Base-by-base conservation (phyloP, 2,888 invertebrate species). In the Dione vanillae region DNA sequence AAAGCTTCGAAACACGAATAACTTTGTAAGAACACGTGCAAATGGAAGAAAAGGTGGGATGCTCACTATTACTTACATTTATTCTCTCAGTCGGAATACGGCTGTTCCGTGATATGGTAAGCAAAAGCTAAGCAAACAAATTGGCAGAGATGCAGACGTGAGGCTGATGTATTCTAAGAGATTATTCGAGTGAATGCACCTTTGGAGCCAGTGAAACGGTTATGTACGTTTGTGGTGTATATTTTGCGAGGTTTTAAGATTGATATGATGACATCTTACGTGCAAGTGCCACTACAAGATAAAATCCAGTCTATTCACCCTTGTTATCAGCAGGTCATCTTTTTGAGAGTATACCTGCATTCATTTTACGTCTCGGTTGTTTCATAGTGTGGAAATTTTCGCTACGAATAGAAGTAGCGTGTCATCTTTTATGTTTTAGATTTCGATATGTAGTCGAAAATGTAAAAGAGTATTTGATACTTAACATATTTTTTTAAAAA, bases 71-170 rank as follows among this genome's bases (percentile, higher is more conserved):
- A 67, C 83, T 87, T 86, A 86, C 86, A 85, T 88, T 88, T 87
- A 87, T 86, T 84, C 83, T 82, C 79, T 77, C 75, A 83, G 85
- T 84, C 79, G 85, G 87, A 88, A 90, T 90, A 88, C 82, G 87
- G 85, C 86, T 85, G 84, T 87, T 84, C 85, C 82, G 84, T 86
- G 87, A 90, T 92, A 89, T 89, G 91, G 87, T 89, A 89, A 89
- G 88, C 89, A 89, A 89, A 88, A 87, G 88, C 85, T 85, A 85
- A 86, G 87, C 84, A 90, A 91, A 91, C 90, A 89, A 90, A 90
- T 91, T 91, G 88, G 84, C 66, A 74, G 71, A 72, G 71, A 74
- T 74, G 75, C 75, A 71, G 67, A 71, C 72, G 71, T 71, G 69
- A 69, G 72, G 71, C 65, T 76, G 73, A 76, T 72, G 70, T 71